These are phyloP conservation scores for Periparus ater DNA, from an alignment of 2,797 vertebrate genomes.

Conservation along the genomic window DNA sequence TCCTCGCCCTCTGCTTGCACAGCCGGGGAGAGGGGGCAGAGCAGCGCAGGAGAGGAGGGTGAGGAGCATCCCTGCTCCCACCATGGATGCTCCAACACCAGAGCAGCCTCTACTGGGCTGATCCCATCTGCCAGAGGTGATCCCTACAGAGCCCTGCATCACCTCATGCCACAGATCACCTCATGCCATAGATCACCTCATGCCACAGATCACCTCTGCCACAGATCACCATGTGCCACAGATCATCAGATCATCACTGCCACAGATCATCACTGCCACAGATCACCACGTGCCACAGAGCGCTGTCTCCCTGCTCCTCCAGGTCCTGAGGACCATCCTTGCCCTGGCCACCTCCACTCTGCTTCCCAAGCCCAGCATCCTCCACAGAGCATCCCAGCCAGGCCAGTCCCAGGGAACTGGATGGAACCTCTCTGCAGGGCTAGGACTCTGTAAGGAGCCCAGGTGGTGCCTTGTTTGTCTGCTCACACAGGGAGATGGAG, in stretches of 20 bases:
- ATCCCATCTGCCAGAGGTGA: neutral
- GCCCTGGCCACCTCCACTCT: rapidly evolving
- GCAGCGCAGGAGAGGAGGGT: neutral
- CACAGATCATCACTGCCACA: neutral
- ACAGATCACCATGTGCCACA: no score
- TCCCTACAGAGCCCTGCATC: neutral
- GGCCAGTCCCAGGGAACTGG: no score
- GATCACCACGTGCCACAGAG: neutral
- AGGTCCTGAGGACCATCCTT: rapidly evolving
- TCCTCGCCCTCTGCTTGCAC: neutral
- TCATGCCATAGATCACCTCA: no score
- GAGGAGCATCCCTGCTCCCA: neutral
- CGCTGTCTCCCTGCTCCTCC: neutral
- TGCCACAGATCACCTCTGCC: no score
- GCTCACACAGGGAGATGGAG: neutral
- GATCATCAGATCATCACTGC: no score
- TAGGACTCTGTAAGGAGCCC: neutral
- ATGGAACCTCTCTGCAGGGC: neutral
- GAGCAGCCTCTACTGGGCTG: neutral
- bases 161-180: rapidly evolving
- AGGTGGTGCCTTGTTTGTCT: neutral
- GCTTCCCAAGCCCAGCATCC: neutral
- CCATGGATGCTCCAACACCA: rapidly evolving
- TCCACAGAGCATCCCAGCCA: rapidly evolving
- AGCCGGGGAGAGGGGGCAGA: neutral